These are phyloP conservation scores for Phaethon lepturus DNA, from an alignment of 2,113 vertebrate species.

Conservation along the genomic window DNA sequence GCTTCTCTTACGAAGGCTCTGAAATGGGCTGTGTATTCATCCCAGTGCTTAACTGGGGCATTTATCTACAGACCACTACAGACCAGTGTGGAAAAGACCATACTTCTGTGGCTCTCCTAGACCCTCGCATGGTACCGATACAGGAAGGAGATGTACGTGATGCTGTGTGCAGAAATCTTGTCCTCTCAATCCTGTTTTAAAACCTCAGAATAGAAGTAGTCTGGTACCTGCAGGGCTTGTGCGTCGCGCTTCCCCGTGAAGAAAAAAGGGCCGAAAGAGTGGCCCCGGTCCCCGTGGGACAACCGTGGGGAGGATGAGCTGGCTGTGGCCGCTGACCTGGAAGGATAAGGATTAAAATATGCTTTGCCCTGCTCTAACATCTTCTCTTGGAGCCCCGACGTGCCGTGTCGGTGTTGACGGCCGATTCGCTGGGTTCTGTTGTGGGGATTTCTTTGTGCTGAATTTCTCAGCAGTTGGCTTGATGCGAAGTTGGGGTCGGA, in stretches of 20 bases:
- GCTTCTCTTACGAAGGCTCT: not conserved
- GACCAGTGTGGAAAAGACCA: not conserved
- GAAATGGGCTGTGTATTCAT: not conserved
- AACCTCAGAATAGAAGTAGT: not conserved
- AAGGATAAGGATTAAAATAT: not conserved
- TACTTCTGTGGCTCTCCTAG: not conserved
- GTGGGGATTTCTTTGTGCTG: not conserved
- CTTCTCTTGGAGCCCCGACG: not conserved
- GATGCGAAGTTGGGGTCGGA: not conserved
- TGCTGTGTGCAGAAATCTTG: too few species aligned
- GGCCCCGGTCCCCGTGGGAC: not conserved
- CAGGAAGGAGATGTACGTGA: not conserved
- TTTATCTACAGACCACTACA: not conserved
- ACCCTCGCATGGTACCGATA: accelerated
- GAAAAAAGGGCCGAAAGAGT: not conserved
- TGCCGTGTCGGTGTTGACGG: not conserved
- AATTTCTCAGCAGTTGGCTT: not conserved
- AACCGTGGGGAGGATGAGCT: not conserved
- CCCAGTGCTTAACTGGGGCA: not conserved
- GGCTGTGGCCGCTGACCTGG: not conserved
- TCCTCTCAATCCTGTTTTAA: not conserved
- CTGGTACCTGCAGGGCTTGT: not conserved
- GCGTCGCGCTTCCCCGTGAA: not conserved
- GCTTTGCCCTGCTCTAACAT: not conserved
- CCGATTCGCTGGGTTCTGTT: not conserved